Evolutionary conservation across 2,888 invertebrate species (phyloP).

Genomic region (Drosophila monieri): DNA sequence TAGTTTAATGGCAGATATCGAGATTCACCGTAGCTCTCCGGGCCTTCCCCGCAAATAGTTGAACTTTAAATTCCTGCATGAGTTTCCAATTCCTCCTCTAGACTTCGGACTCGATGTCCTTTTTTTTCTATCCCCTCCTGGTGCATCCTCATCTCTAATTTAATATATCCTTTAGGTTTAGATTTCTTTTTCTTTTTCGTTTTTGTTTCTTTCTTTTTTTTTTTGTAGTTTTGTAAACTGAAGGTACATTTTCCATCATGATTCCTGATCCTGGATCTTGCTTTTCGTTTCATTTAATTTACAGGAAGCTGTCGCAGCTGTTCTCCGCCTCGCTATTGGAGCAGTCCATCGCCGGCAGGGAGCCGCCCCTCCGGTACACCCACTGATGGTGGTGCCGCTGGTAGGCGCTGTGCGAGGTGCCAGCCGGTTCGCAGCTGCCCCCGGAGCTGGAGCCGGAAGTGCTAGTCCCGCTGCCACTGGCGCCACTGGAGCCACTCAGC

Average conservation of each 20-base stretch:
- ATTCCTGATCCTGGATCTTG: constrained; percentile 10
- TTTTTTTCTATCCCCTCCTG: background rate
- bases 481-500: constrained; percentile 21
- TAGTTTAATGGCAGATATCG: constrained; percentile 63
- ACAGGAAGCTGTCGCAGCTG: constrained; percentile 82
- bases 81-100: constrained; percentile 35
- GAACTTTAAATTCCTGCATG: constrained; percentile 59
- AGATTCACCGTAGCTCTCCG: constrained; percentile 49
- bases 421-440: constrained; percentile 3
- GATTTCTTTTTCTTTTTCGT: background rate
- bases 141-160: constrained; percentile 3
- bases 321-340: constrained; percentile 83
- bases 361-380: constrained; percentile 69
- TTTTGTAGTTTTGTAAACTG: constrained; percentile 65
- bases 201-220: background rate
- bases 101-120: background rate
- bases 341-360: constrained; percentile 82
- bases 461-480: constrained; percentile 2
- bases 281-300: constrained; percentile 20
- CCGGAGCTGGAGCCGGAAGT: constrained; percentile 1
- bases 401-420: background rate
- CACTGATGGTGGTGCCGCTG: constrained; percentile 38
- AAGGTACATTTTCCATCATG: constrained; percentile 61
- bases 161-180: constrained; percentile 22
- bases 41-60: constrained; percentile 42